phyloP scores from a whole-genome alignment of 2,113 vertebrate species.

The Psittacus erithacus region DNA sequence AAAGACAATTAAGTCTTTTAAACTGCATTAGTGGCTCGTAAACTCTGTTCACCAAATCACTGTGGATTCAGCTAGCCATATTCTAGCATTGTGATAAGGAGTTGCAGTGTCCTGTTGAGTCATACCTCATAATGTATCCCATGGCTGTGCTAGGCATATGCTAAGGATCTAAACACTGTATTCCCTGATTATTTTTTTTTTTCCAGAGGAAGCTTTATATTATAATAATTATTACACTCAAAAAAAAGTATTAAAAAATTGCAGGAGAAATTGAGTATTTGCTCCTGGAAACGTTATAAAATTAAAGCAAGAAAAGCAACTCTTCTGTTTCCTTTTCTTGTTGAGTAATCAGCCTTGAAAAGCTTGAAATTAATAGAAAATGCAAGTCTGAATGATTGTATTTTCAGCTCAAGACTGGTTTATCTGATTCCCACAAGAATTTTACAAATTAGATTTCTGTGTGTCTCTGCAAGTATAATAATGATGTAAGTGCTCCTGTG shows the following conservation, averaged over 20 bases:
- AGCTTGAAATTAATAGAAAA: slow-evolving; percentile 15
- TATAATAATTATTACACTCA: not conserved
- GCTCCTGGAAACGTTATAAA: not conserved
- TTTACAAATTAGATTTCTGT: not conserved
- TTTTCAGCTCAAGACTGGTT: not conserved
- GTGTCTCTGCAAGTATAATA: not conserved
- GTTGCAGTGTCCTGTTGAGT: not conserved
- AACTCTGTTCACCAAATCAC: not conserved
- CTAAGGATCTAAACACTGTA: not conserved
- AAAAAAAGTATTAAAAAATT: not conserved
- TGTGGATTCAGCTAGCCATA: not conserved
- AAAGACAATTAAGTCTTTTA: not conserved
- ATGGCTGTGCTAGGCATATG: not conserved
- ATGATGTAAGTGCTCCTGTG: not conserved
- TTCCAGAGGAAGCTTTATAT: not conserved
- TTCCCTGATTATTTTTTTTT: not conserved
- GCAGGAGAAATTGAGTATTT: not conserved
- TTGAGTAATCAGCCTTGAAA: slow-evolving; percentile 15
- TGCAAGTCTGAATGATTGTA: not conserved
- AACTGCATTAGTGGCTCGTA: not conserved
- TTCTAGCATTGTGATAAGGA: not conserved
- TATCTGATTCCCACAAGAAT: slow-evolving; percentile 8
- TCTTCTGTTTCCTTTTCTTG: not conserved
- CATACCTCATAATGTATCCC: not conserved
- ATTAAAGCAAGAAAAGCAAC: not conserved